Evolutionary conservation across 1,140 invertebrate species (phyloP), one percentile per base, ranked within the genome.

Genomic region (Medauroidea extradentata): DNA sequence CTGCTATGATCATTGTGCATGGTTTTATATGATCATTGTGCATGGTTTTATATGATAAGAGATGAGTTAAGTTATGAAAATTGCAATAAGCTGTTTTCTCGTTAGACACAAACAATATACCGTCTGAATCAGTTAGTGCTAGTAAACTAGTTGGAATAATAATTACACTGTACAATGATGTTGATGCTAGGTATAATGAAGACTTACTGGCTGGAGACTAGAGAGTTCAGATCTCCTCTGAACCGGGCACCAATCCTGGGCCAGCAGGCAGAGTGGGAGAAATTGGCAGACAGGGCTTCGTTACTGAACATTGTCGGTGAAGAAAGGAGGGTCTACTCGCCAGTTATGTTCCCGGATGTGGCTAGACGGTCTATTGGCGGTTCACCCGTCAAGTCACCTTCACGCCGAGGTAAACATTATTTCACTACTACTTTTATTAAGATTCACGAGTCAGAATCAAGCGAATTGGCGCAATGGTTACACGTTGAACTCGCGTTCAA

Each of bases 151-250:
- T n/a, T n/a, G n/a, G n/a, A n/a, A n/a, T n/a, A n/a, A n/a, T n/a
- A n/a, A n/a, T n/a, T n/a, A n/a, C n/a, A n/a, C n/a, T n/a, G n/a
- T n/a, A 34, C 29, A 11, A 34, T 4, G 11, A 11, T 34, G 29
- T 34, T 4, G 29, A 7, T 11, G 29, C 65, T 77, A 90, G 92
- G 92, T 27, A 78, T 83, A 34, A 96, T 97, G 93, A 94, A 91
- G 70, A 97, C 94, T 0, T 97, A 92, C 70, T 98, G 93, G 93
- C 71, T 96, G 29, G 81, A 84, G 72, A 84, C 81, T 50, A 79
- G 84, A 48, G 84, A 86, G 65, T 80, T 79, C 21, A 75, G 88
- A 43, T 73, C 79, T 21, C 77, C 76, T 1, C 64, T 81, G 34
- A 7, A 76, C 19, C 39, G 21, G 23, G 1, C 39, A n/a, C 19